phyloP scores from a whole-genome alignment of 2,797 vertebrate genomes.

The Scarus forsteni region DNA sequence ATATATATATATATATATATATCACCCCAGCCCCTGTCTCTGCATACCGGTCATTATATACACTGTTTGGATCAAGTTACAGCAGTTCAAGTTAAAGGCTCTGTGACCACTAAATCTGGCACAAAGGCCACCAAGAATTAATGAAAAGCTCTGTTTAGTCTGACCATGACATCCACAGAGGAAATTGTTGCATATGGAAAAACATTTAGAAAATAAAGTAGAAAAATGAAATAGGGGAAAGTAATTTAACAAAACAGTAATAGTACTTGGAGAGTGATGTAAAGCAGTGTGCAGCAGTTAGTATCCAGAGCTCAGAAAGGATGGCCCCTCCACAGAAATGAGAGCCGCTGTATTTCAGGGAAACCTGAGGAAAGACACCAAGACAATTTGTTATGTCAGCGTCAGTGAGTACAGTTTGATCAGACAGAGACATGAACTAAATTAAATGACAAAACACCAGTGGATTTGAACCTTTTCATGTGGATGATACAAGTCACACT shows the following conservation, averaged over 20 bases:
- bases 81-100: too few relatives aligned
- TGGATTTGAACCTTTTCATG: too few relatives aligned
- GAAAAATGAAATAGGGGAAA: not conserved
- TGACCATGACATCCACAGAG: not conserved
- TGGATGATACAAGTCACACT: too few relatives aligned
- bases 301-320: slow-evolving; percentile 86
- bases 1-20: too few relatives aligned
- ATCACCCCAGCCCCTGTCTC: too few relatives aligned
- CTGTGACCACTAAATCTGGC: too few relatives aligned
- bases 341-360: slow-evolving; percentile 82
- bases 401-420: not conserved
- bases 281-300: slow-evolving; percentile 91
- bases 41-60: too few relatives aligned
- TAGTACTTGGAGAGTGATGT: slow-evolving; percentile 66
- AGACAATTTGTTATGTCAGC: not conserved
- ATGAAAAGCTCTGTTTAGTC: too few relatives aligned
- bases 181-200: not conserved
- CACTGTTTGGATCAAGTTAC: too few relatives aligned
- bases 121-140: too few relatives aligned
- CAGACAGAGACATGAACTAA: too few relatives aligned
- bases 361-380: slow-evolving; percentile 80
- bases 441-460: too few relatives aligned
- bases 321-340: slow-evolving; percentile 92
- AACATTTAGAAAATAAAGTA: not conserved
- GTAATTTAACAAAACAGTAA: not conserved